Evolutionary conservation across 2,797 vertebrate genomes (phyloP).

Genomic region (Pseudopleuronectes americanus): DNA sequence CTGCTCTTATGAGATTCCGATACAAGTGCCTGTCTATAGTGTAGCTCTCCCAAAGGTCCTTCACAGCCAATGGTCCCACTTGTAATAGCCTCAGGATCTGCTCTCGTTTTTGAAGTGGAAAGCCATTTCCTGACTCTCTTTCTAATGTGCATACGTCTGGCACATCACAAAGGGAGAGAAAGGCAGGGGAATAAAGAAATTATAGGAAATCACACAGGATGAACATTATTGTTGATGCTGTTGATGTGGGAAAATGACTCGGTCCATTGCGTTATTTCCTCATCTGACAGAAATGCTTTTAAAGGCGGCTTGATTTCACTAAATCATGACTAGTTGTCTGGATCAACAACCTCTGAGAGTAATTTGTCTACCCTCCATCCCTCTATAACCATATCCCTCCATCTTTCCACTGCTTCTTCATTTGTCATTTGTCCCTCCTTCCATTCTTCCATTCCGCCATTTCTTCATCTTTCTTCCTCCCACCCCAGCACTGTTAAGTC

Average conservation of each 20-base stretch:
- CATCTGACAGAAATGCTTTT: constrained; percentile 54
- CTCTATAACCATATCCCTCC: constrained; percentile 39
- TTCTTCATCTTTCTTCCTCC: constrained; percentile 37
- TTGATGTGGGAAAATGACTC: constrained; percentile 74
- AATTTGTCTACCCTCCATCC: constrained; percentile 41
- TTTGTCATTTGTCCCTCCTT: constrained; percentile 46
- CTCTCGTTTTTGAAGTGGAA: constrained; percentile 70
- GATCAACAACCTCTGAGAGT: constrained; percentile 36
- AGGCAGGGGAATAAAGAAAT: constrained; percentile 77
- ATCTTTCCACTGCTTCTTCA: constrained; percentile 41
- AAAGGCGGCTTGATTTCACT: constrained; percentile 52
- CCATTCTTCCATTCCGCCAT: constrained; percentile 36
- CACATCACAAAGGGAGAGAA: constrained; percentile 73
- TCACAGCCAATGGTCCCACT: constrained; percentile 71
- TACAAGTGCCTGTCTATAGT: constrained; percentile 50
- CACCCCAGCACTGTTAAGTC: background rate
- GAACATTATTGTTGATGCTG: constrained; percentile 77
- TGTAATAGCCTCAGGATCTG: constrained; percentile 76
- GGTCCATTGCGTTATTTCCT: constrained; percentile 61
- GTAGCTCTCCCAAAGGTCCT: constrained; percentile 57
- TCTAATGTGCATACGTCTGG: constrained; percentile 76
- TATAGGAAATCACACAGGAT: constrained; percentile 78
- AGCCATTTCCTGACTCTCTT: constrained; percentile 78
- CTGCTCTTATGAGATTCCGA: constrained; percentile 41
- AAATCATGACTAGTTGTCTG: constrained; percentile 50